Conservation (phyloP, 2,113 vertebrate species). For the Sigmodon hispidus region DNA sequence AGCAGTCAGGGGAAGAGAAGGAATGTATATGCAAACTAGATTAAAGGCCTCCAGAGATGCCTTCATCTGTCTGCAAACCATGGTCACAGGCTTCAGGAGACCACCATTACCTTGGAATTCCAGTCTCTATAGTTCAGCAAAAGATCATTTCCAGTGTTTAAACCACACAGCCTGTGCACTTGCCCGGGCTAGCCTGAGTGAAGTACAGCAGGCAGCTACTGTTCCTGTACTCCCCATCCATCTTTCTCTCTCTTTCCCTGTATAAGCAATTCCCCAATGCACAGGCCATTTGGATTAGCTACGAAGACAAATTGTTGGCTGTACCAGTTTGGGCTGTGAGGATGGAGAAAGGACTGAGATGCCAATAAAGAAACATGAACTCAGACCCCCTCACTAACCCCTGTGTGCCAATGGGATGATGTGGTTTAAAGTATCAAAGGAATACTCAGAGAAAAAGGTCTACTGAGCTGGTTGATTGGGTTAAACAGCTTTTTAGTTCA, state of each 20-base stretch:
- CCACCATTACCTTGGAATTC: not conserved
- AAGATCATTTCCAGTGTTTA: not conserved
- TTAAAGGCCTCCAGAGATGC: not conserved
- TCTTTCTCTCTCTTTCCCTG: not conserved
- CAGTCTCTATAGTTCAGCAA: not conserved
- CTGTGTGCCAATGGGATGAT: not conserved
- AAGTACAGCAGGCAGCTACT: not conserved
- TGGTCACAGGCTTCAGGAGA: not conserved
- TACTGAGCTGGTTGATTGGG: not conserved
- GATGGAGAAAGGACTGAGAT: not conserved
- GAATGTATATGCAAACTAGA: not conserved
- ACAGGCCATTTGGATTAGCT: not conserved
- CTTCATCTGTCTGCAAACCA: not conserved
- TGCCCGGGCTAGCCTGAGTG: not conserved
- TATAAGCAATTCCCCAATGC: not conserved
- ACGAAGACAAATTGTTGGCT: not conserved
- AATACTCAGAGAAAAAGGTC: not conserved
- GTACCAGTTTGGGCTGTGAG: not conserved
- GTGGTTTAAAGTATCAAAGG: not conserved
- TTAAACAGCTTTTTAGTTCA: slow-evolving; percentile 39
- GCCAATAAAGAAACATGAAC: not conserved
- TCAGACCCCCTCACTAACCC: not conserved
- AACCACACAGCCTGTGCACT: not conserved
- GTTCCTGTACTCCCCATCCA: accelerated
- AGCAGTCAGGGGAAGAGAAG: not conserved